A percentile compares a stretch with the other conserved stretches of the same genome.
phyloP scores from a whole-genome alignment of 2,113 vertebrate genomes.

The Psephotus haematonotus region DNA sequence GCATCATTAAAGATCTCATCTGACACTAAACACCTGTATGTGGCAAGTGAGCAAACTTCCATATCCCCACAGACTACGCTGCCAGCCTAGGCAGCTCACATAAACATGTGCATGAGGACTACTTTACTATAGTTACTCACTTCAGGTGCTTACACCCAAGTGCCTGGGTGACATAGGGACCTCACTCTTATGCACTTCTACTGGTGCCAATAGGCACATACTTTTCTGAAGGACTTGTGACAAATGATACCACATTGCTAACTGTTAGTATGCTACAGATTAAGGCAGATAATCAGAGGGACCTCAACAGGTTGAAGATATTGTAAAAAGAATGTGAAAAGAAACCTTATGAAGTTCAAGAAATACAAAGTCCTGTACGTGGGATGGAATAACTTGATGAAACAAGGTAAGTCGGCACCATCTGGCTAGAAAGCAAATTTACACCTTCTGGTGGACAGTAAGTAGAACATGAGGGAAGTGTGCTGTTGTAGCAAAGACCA shows the following conservation, averaged over 20 bases:
- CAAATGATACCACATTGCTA: neutral
- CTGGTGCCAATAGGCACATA: neutral
- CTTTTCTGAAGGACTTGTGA: neutral
- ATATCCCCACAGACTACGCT: neutral
- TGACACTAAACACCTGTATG: neutral
- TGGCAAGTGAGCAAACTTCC: neutral
- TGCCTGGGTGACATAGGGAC: neutral
- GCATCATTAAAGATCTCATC: neutral
- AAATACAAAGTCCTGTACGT: neutral
- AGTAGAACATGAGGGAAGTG: neutral
- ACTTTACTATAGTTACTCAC: neutral
- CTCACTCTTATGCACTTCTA: rapidly evolving
- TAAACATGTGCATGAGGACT: neutral
- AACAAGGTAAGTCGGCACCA: neutral
- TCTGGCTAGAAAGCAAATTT: neutral
- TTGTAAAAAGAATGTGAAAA: neutral
- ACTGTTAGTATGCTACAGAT: neutral
- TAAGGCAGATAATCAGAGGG: neutral
- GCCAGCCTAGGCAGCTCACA: neutral
- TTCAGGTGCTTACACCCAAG: neutral
- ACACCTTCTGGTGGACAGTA: neutral
- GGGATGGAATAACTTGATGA: rapidly evolving
- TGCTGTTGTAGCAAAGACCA: neutral
- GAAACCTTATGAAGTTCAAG: neutral
- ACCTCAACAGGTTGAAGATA: neutral